Evolutionary conservation across 1,140 invertebrate species (phyloP), one percentile per base, ranked within the genome.

Genomic region (Choristoneura fumiferana): DNA sequence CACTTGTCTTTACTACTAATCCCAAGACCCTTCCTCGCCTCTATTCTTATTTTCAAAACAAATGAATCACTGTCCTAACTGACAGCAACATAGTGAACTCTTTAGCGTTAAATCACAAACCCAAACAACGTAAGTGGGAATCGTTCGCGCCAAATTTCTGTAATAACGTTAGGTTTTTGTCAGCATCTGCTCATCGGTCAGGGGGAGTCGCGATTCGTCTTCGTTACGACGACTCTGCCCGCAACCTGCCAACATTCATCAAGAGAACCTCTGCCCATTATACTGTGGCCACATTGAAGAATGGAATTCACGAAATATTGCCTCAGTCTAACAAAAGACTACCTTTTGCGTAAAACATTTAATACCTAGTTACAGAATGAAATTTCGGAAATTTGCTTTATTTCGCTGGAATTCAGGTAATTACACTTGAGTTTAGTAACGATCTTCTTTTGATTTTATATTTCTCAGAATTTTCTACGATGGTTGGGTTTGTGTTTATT

Each of bases 111-210:
- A 45, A 22, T 45, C 43, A 29, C 43, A 29, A 29, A 22, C 22
- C n/a, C 43, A 29, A 29, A 49, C 43, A 49, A 18, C 43, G 40
- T 29, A 29, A 45, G 22, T 18, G 22, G 22, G 29, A 49, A 49
- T 49, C 22, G 17, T 45, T 14, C 43, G 10, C 18, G 40, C 43
- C 43, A 49, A 33, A 18, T 8, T 12, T 54, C 9, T 8, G 52
- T 9, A 37, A 18, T 35, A 22, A 55, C n/a, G 36, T 37, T 13
- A 39, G 14, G 17, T 35, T 35, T 55, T 55, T 39, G 17, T 57
- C 55, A 59, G 22, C 54, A 64, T 54, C 54, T 63, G 60, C 49
- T 39, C 63, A 62, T 54, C 65, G 57, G 69, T 66, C 66, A 71
- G 37, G 53, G 34, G 17, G 57, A 29, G 57, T 54, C 53, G 35